Conservation (phyloP, 2,888 invertebrate species). For the Hecatera dysodea region DNA sequence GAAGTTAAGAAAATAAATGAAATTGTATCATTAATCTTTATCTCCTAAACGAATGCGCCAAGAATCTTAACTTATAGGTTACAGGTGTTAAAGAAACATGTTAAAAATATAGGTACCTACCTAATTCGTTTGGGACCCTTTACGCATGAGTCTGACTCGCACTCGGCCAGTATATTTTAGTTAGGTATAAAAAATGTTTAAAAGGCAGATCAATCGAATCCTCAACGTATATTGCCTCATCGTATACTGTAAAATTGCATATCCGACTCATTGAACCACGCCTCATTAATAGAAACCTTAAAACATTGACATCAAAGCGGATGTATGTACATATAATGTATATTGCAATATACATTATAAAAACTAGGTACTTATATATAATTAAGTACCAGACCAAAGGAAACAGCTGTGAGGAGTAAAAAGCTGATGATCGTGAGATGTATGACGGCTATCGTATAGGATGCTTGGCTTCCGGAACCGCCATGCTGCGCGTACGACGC, state of each 20-base stretch:
- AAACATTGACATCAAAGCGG: conserved; percentile 46
- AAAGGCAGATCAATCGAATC: not conserved
- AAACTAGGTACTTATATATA: conserved; percentile 2
- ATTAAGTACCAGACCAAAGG: conserved; percentile 49
- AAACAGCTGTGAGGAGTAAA: conserved; percentile 60
- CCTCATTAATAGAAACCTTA: conserved; percentile 45
- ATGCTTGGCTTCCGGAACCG: conserved; percentile 45
- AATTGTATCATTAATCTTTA: no score
- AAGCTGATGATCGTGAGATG: conserved; percentile 40
- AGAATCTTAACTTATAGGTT: no score
- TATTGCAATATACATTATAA: conserved; percentile 3
- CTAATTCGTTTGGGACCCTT: no score
- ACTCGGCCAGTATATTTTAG: no score
- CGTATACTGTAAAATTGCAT: no score
- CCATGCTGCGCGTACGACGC: conserved; percentile 28
- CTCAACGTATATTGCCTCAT: not conserved
- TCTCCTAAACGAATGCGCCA: no score
- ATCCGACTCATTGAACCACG: conserved; percentile 20
- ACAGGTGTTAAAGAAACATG: no score
- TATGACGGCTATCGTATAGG: conserved; percentile 43
- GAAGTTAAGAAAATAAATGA: no score
- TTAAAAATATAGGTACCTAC: no score
- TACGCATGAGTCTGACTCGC: no score
- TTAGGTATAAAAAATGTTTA: no score
- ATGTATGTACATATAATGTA: no score